Percentiles rank a stretch among this genome's conserved stretches.
Evolutionary conservation across 2,797 vertebrate species (phyloP).

Genomic region (Enteromius unitaeniatus): DNA sequence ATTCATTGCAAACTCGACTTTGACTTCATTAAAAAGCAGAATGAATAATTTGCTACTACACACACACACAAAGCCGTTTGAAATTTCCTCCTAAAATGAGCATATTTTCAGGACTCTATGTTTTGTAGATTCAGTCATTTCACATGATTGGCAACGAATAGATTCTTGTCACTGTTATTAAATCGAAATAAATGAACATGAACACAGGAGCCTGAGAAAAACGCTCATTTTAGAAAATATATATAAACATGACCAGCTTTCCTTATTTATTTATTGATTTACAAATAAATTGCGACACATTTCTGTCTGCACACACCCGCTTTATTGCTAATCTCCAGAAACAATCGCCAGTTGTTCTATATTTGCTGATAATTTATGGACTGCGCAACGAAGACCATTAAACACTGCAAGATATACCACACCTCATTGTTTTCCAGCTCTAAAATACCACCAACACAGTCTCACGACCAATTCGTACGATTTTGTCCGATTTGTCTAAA

Average conservation of each 20-base stretch:
- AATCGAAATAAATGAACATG: no score
- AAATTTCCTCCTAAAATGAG: not conserved
- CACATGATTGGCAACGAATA: no score
- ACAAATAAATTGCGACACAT: not conserved
- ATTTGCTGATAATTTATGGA: constrained; percentile 40
- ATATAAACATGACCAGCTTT: not conserved
- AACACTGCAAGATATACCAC: not conserved
- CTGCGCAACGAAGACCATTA: constrained; percentile 13
- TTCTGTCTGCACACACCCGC: not conserved
- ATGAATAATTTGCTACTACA: not conserved
- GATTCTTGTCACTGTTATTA: no score
- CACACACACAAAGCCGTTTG: not conserved
- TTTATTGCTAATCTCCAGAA: constrained; percentile 17
- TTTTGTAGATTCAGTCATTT: no score
- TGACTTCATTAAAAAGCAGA: not conserved
- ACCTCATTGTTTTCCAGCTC: not conserved
- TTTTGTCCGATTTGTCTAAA: no score
- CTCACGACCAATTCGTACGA: no score
- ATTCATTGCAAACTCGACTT: not conserved
- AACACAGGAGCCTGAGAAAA: no score
- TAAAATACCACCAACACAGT: not conserved
- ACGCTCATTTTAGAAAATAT: not conserved
- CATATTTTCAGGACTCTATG: no score
- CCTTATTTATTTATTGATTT: not conserved
- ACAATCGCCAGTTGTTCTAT: constrained; percentile 2